Evolutionary conservation across 2,113 vertebrate species (phyloP).

Genomic region (Callorhinus ursinus): DNA sequence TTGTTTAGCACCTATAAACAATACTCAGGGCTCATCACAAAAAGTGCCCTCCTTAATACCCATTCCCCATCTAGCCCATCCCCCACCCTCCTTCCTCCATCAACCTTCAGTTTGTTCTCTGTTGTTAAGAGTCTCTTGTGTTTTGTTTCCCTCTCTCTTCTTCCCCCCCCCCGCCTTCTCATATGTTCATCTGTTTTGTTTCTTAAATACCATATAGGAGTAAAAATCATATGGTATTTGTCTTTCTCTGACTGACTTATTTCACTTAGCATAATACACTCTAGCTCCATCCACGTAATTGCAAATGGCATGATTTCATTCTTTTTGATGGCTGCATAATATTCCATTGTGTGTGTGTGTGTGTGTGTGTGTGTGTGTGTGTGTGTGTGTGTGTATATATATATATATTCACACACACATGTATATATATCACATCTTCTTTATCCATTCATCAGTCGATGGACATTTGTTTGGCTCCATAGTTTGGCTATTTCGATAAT

Average conservation of each 20-base stretch:
- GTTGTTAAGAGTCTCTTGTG: background rate
- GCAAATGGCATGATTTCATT: background rate
- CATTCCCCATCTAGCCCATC: background rate
- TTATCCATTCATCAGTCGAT: background rate
- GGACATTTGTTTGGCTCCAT: background rate
- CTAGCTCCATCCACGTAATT: no score
- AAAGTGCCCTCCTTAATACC: background rate
- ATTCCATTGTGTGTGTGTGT: no score
- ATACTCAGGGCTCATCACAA: background rate
- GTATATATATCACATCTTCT: background rate
- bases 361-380: no score
- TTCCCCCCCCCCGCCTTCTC: background rate
- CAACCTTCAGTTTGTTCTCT: background rate
- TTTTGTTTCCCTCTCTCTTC: background rate
- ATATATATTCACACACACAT: no score
- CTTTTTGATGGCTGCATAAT: background rate
- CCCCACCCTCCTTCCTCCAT: background rate
- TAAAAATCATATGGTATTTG: background rate
- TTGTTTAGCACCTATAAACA: background rate
- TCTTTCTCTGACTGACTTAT: no score
- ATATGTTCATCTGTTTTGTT: background rate
- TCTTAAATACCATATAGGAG: background rate
- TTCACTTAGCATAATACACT: no score
- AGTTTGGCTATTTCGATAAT: background rate
- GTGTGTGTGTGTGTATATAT: no score